Base-by-base conservation (phyloP, 2,888 invertebrate genomes). In the Eueremaeus valkanovi region DNA sequence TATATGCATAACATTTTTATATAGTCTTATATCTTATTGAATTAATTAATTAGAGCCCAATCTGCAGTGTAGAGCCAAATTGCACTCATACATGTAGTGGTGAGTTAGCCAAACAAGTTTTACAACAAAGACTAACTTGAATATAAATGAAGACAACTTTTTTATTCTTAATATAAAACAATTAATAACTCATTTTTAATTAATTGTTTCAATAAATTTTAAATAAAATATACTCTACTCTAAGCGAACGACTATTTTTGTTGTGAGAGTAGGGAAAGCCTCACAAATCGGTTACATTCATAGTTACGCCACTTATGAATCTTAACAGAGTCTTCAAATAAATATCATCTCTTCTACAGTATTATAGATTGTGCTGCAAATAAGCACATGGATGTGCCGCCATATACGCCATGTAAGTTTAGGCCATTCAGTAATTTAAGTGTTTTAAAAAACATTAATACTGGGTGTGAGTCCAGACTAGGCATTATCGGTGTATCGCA, bases 371-470 rank as follows among this genome's bases (percentile, higher is more conserved):
- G 45, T 45, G 29, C 21, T 27, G 55, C 13, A n/a, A n/a, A n/a
- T n/a, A n/a, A n/a, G n/a, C n/a, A n/a, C n/a, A 55, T 55, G 33
- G 31, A 63, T 63, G 33, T 11, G 24, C 24, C 6, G 3, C 63
- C 18, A 63, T 31, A 63, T 27, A 55, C 55, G 16, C 16, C 11
- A 45, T 45, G 18, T 18, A 45, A 9, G 63, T 29, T 63, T 29
- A 31, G 31, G 29, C 6, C 31, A 13, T 33, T 33, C 13, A n/a
- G 63, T 31, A 63, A 63, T 63, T 63, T 63, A 63, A 63, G 63
- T 63, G 33, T 63, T 63, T 63, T 63, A 63, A 63, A 63, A 63
- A 63, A 63, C 63, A 63, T 63, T 63, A 36, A 63, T 63, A 63
- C 63, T 63, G 63, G 63, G 63, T 63, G 63, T 63, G 63, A 63